These are phyloP conservation scores for Ploceus nigricollis DNA, from an alignment of 2,113 vertebrate species.

Conservation along the genomic window DNA sequence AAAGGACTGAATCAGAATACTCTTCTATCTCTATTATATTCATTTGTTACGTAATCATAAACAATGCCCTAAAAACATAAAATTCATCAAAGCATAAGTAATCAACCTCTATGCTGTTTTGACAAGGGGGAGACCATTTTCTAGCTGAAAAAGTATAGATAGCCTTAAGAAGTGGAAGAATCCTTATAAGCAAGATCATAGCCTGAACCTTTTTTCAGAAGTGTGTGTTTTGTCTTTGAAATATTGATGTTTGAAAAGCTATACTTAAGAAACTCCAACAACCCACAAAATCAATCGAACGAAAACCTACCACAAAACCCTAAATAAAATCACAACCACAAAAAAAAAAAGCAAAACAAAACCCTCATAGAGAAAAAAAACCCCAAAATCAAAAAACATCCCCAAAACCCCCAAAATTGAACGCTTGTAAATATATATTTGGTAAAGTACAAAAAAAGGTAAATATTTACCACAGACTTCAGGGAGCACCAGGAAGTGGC, in stretches of 20 bases:
- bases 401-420: accelerated
- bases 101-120: neutral
- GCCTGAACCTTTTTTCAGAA: neutral
- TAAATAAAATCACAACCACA: neutral
- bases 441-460: neutral
- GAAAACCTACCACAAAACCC: neutral
- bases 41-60: neutral
- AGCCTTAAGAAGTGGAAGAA: neutral
- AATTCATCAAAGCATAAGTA: neutral
- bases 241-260: neutral
- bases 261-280: neutral
- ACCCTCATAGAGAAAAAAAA: neutral
- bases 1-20: neutral
- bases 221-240: neutral
- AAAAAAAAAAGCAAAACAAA: neutral
- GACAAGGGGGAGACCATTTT: neutral
- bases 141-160: neutral
- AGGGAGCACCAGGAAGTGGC: neutral
- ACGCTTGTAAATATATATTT: neutral
- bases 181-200: neutral
- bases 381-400: accelerated
- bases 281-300: neutral
- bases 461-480: neutral
- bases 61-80: neutral
- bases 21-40: neutral